A percentile compares a stretch with the other conserved stretches of the same genome.
phyloP scores from a whole-genome alignment of 2,888 invertebrate genomes.

The Andrena minutula region DNA sequence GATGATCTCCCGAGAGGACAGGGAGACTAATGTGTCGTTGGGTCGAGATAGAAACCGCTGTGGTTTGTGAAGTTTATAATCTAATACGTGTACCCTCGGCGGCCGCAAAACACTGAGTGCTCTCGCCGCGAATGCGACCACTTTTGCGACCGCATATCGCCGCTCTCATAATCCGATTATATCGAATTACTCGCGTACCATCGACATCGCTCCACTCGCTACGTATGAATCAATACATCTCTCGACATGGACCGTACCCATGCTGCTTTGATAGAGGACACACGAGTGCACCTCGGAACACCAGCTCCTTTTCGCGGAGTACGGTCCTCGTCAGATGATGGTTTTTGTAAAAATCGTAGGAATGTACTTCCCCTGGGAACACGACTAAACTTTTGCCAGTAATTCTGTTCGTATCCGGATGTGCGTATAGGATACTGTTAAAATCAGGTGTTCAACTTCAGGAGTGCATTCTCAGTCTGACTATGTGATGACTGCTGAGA shows the following conservation, averaged over 20 bases:
- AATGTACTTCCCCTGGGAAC: background rate
- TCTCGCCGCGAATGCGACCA: constrained; percentile 81
- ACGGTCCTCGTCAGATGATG: background rate
- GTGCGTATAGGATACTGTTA: too few species aligned
- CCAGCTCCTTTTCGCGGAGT: background rate
- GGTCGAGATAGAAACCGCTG: constrained; percentile 73
- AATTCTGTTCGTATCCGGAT: too few species aligned
- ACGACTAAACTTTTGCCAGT: too few species aligned
- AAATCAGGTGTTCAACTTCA: too few species aligned
- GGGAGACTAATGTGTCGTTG: constrained; percentile 77
- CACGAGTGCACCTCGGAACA: constrained; percentile 14
- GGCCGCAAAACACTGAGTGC: constrained; percentile 82
- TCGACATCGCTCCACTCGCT: constrained; percentile 57
- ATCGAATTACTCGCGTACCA: constrained; percentile 80
- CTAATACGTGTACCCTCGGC: constrained; percentile 81
- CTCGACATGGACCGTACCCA: constrained; percentile 44
- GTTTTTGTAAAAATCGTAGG: background rate
- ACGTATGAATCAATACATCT: constrained; percentile 68
- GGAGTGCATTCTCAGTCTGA: too few species aligned
- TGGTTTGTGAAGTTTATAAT: constrained; percentile 84
- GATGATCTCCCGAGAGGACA: constrained; percentile 73
- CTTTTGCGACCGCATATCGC: constrained; percentile 81
- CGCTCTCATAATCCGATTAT: constrained; percentile 82
- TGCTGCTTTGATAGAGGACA: constrained; percentile 60
- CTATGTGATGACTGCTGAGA: too few species aligned